phyloP scores from a whole-genome alignment of 2,888 invertebrate genomes.

The Epistrophella euchroma region DNA sequence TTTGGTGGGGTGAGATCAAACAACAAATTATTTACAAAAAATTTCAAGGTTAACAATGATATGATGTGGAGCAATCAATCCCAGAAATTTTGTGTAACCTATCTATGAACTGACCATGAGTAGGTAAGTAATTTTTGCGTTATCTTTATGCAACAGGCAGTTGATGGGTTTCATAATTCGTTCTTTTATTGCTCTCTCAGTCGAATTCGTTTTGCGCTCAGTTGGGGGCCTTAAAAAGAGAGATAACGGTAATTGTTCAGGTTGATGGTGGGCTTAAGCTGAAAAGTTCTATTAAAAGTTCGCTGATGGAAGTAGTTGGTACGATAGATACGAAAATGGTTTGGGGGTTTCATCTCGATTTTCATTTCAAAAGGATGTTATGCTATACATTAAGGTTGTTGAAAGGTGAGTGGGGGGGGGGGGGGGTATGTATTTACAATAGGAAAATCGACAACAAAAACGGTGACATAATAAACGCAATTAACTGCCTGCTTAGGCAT shows the following conservation, averaged over 20 bases:
- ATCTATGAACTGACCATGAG: slow-evolving; percentile 39
- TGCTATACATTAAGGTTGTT: background rate
- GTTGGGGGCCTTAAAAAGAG: slow-evolving; percentile 7
- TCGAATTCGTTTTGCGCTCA: background rate
- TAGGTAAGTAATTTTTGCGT: slow-evolving; percentile 29
- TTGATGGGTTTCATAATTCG: slow-evolving; percentile 34
- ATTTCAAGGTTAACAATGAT: background rate
- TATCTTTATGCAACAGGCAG: slow-evolving; percentile 63
- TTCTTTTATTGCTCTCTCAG: slow-evolving; percentile 15
- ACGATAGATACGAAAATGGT: background rate
- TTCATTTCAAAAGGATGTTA: slow-evolving; percentile 4
- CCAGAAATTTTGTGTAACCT: background rate
- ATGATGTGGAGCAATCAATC: slow-evolving; percentile 20
- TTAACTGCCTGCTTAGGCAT: slow-evolving; percentile 8
- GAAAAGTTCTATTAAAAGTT: slow-evolving; percentile 3
- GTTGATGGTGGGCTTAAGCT: slow-evolving; percentile 23
- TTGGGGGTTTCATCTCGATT: slow-evolving; percentile 2
- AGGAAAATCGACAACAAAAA: background rate
- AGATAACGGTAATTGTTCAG: slow-evolving; percentile 37
- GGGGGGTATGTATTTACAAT: background rate
- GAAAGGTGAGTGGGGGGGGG: background rate
- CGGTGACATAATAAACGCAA: slow-evolving; percentile 2
- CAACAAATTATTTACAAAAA: background rate
- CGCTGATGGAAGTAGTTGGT: background rate
- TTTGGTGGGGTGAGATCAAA: background rate